Conservation (phyloP, 1,140 invertebrate genomes). For the Coenobita brevimanus region DNA sequence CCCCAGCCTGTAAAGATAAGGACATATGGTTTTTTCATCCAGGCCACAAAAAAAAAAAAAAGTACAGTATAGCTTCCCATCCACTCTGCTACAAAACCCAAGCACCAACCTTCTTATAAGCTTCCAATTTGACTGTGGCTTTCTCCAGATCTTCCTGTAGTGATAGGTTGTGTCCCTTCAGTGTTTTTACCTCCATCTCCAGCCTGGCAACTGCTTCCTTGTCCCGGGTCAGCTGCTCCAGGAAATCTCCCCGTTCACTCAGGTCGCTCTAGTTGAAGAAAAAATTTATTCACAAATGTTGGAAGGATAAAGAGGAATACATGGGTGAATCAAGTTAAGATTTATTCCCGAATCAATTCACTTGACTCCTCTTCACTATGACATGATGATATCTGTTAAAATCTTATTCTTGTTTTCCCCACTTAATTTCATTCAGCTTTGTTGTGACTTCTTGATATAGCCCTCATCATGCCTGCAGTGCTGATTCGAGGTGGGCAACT, state of each 20-base stretch:
- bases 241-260: constrained; percentile 38
- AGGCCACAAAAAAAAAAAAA: background rate
- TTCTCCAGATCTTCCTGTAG: constrained; percentile 55
- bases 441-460: too few relatives aligned
- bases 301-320: background rate
- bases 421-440: too few relatives aligned
- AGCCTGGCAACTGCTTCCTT: constrained; percentile 42
- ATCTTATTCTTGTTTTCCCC: too few relatives aligned
- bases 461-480: constrained; percentile 28
- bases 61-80: background rate
- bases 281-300: too few relatives aligned
- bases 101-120: constrained; percentile 44
- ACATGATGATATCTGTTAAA: too few relatives aligned
- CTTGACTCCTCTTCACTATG: too few relatives aligned
- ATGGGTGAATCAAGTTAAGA: background rate
- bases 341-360: too few relatives aligned
- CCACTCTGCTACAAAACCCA: too few relatives aligned
- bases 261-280: constrained; percentile 59
- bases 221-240: constrained; percentile 44
- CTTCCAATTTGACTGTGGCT: constrained; percentile 12
- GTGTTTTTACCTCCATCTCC: constrained; percentile 40
- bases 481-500: constrained; percentile 53
- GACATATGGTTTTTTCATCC: too few relatives aligned
- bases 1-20: constrained; percentile 18
- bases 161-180: background rate